These are phyloP conservation scores for Torymus auratus DNA, from an alignment of 2,888 invertebrate genomes.

Conservation along the genomic window DNA sequence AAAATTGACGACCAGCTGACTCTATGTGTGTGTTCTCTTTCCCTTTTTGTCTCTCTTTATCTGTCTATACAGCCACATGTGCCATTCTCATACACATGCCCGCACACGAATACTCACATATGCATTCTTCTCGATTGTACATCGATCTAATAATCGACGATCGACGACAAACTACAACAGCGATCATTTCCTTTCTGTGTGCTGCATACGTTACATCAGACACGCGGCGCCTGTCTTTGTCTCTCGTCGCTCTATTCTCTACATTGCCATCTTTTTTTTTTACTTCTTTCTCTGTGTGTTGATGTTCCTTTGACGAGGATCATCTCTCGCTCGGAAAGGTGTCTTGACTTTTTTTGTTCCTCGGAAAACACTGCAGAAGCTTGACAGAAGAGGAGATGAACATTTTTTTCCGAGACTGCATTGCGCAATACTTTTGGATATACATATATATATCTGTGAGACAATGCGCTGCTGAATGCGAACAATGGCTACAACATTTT, in stretches of 20 bases:
- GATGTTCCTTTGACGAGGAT: too few relatives aligned
- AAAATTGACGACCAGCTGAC: too few relatives aligned
- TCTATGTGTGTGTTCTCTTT: too few relatives aligned
- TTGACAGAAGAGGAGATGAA: not conserved
- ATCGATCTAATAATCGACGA: constrained; percentile 50
- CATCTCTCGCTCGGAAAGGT: too few relatives aligned
- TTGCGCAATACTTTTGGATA: too few relatives aligned
- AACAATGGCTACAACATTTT: too few relatives aligned
- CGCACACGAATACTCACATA: not conserved
- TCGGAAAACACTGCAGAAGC: not conserved
- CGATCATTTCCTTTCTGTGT: constrained; percentile 43
- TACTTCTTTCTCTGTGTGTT: too few relatives aligned
- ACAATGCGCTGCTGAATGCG: too few relatives aligned
- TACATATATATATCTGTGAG: too few relatives aligned
- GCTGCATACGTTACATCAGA: constrained; percentile 26
- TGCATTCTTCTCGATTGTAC: constrained; percentile 13
- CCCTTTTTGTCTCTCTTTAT: too few relatives aligned
- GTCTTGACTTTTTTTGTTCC: not conserved
- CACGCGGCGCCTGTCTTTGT: not conserved
- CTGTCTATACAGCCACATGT: constrained; percentile 15
- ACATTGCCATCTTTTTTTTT: too few relatives aligned
- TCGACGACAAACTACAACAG: constrained; percentile 26
- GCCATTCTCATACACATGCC: constrained; percentile 32
- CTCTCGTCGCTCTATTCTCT: not conserved
- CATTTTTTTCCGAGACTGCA: not conserved